Base-by-base conservation (phyloP, 2,888 invertebrate species). In the Orthosia cruda region DNA sequence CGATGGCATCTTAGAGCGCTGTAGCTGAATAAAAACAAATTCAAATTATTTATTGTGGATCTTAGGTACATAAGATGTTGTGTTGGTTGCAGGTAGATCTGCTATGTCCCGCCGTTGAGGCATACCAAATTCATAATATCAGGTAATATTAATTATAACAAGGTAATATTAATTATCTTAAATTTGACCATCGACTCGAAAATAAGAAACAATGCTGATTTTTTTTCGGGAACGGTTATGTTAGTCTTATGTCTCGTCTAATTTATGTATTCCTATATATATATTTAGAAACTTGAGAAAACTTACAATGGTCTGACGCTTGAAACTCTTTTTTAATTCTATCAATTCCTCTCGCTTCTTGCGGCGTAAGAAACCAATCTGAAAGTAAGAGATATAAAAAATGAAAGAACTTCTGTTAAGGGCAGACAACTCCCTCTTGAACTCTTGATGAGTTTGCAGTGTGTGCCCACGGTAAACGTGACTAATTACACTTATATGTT, bases 321-420 rank as follows among this genome's bases (percentile, higher is more conserved):
- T 61, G 3, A 61, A 1, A 3, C 4, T 4, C 7, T 9, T 61
- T 61, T 45, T 61, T 45, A 45, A 20, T 9, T 20, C 1, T 2
- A 20, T 45, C 45, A 61, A 20, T 20, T 61, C 61, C 9, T 45
- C 40, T 20, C 20, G 13, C 45, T 61, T 61, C 20, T 61, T 61
- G 20, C 61, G 61, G 40, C 61, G 61, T 45, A 61, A 45, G 20
- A 61, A 61, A 45, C 45, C 61, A 45, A 20, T 20, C 61, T 61
- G 61, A 61, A 61, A 20, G 9, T 16, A 11, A 23, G 16, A 40
- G 7, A 12, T 18, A 40, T 13, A n/a, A 0, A 40, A 5, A 18
- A 12, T 7, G 40, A 18, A 59, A 59, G 7, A 13, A 11, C 7
- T 40, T 12, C 9, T 32, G 2, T 18, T 1, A 32, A 32, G 32